Conservation (phyloP, 1,140 invertebrate genomes). For the Prorops nasuta region DNA sequence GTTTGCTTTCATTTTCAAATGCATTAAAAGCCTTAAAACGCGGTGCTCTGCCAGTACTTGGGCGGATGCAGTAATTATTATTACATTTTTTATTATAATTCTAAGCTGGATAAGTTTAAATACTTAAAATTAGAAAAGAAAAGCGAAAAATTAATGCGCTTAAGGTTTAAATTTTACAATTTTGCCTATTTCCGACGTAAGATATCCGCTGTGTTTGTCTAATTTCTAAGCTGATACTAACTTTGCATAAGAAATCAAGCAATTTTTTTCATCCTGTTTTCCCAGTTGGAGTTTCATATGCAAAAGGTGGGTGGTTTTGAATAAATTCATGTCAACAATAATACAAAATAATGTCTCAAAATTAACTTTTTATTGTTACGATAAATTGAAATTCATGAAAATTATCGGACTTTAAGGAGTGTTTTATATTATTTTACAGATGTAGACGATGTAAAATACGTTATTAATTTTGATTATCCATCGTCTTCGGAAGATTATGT, state of each 20-base stretch:
- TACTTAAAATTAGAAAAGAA: too few species aligned
- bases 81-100: conserved; percentile 28
- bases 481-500: conserved; percentile 82
- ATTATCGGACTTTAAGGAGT: conserved; percentile 4
- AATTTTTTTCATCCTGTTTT: conserved; percentile 38
- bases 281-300: conserved; percentile 38
- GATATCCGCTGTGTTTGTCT: conserved; percentile 49
- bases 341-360: too few species aligned
- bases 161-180: conserved; percentile 50
- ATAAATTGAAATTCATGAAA: conserved; percentile 4
- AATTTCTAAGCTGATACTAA: conserved; percentile 40
- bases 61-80: conserved; percentile 49
- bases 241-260: conserved; percentile 35
- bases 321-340: background rate
- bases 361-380: too few species aligned
- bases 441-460: conserved; percentile 83
- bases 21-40: conserved; percentile 46
- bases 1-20: conserved; percentile 53
- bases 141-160: conserved; percentile 42
- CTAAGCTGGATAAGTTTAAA: too few species aligned
- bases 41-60: conserved; percentile 48
- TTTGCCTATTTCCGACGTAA: conserved; percentile 47
- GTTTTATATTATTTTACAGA: conserved; percentile 57
- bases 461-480: conserved; percentile 85
- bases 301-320: conserved; percentile 39